Evolutionary conservation across 64 coral and sea anemone genomes (phyloP), one percentile per base, ranked within the genome.

Genomic region (Pachyseris speciosa): DNA sequence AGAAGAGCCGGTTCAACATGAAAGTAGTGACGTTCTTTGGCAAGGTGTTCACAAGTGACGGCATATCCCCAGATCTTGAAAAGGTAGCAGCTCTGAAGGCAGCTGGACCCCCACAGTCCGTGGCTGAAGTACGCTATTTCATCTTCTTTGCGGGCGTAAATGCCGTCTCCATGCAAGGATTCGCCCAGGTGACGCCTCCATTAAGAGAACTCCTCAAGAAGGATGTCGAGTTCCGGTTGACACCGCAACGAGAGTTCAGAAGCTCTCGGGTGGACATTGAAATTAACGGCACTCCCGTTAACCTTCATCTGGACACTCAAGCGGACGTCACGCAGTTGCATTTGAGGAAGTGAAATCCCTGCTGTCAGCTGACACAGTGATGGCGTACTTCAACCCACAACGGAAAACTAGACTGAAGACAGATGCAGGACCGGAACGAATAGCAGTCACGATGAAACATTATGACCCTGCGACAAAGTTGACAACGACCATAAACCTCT

Each of bases 71-170:
- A 42, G 44, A 86, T 22, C 65, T 29, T 51, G n/a, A 84, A 2
- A 83, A 91, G 58, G 89, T 91, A 4, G 78, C 65, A 65, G 89
- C 78, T 22, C 30, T 83, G 42, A 19, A 90, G 37, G 88, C 74
- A 28, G 88, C 63, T 1, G 88, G 88, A 28, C 88, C 45, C 15
- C 57, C 61, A n/a, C n/a, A 71, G 30, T 69, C 87, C 48, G 24
- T 11, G 16, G 33, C 73, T 17, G 33, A 90, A 53, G 74, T 90
- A 47, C 1, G 45, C 45, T 49, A 0, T 15, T 49, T 49, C 80
- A 19, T 85, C 45, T 92, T 92, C 80, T 75, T 92, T 16, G 67
- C 50, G 0, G 89, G 47, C 36, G 79, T 79, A 53, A 92, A 85
- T n/a, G 66, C 16, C 2, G 65, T 84, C 67, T 85, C 72, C 78